Base-by-base conservation (phyloP, 2,797 vertebrate species). In the Alca torda region DNA sequence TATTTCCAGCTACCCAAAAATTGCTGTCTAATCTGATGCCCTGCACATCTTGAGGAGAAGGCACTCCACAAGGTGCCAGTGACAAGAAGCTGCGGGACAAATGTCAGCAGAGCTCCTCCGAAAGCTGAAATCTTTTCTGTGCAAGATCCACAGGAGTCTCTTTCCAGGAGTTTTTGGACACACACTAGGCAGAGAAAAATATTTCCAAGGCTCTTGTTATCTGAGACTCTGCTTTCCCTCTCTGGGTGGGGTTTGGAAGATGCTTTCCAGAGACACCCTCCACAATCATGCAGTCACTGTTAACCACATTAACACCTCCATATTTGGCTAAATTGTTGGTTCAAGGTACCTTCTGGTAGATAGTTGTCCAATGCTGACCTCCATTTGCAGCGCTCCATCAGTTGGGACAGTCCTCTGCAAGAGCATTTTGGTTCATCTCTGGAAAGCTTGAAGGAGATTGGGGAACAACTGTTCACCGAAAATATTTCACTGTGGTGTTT, bases 241-340 rank as follows among this genome's bases (percentile, higher is more conserved):
- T 56, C 57, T 84, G 93, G 88, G 81, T 93, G 83, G 73, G 89
- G 73, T 91, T 87, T 88, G 70, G 82, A 56, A 90, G 79, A 92
- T 76, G 54, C 37, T 91, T 93, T 94, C 87, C 89, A 95, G 87
- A 96, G 73, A 67, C 69, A 73, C 39, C 48, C 41, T 92, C 31
- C 43, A 69, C 35, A 33, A 6, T 33, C 41, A 33, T 8, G 26
- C 64, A 46, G 57, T 57, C 73, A 69, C 81, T 92, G 46, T 25
- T 84, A 57, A 33, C 81, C 70, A 46, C 80, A 23, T 63, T 81
- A 95, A 63, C 80, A 67, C 73, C 73, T 91, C 78, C 37, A 2
- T 48, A 78, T 90, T 92, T 91, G 90, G 92, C 45, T 56, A 74
- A 87, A 69, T 33, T 59, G 4, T 37, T 91, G 53, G 3, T 54